Base-by-base conservation (phyloP, 2,888 invertebrate species). In the Drosophila ochracea region DNA sequence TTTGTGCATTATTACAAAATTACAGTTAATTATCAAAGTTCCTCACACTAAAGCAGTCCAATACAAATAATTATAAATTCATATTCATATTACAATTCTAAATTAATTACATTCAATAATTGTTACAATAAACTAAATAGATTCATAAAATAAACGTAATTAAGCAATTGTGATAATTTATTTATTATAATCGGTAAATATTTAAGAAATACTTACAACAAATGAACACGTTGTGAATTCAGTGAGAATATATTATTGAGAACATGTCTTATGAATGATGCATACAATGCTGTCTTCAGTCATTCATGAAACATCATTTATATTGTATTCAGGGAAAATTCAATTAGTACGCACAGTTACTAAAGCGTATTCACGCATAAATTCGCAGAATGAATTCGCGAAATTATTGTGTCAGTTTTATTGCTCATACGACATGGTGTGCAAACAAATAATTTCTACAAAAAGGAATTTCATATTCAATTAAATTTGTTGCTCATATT, bases 391-490 rank as follows among this genome's bases (percentile, higher is more conserved):
- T 70, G 63, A 76, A 58, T 72, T 31, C 59, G 77, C 76, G 67
- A 72, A 82, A 74, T 73, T 70, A 83, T 78, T 71, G 75, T 76
- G 79, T 70, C 72, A 78, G 68, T 83, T 89, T 78, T 83, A 90
- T 80, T 86, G 73, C 89, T 69, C 54, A 82, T 90, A 76, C 82
- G 90, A 72, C 82, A 62, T 75, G 90, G 53, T 78, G 76, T 67
- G 80, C 89, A 82, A 73, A 69, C 76, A 80, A 77, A 90, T 78
- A 58, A 33, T 6, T 25, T 25, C 31, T 16, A 19, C 39, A n/a
- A 33, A 35, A 64, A 64, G 73, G 58, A 67, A 74, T 76, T 68
- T 58, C 35, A 53, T 59, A 52, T 33, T 19, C 33, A 80, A 84
- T 82, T 75, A 57, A 82, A 87, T 87, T 80, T 69, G 68, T 52